Evolutionary conservation across 2,113 vertebrate genomes (phyloP).

Genomic region (Butastur rufipennis): DNA sequence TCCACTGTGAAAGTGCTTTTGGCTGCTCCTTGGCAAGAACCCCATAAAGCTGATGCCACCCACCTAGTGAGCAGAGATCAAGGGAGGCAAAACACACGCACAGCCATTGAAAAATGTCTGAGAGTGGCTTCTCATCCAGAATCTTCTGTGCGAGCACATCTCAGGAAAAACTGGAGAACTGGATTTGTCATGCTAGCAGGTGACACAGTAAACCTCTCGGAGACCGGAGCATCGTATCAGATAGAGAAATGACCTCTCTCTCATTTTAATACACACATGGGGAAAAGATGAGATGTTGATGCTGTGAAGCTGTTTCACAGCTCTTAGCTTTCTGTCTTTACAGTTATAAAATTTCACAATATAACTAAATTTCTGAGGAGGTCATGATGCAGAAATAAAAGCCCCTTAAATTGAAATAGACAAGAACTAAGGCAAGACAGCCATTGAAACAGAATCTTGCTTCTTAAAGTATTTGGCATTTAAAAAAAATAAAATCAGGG

Average conservation of each 20-base stretch:
- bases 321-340: constrained; percentile 45
- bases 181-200: constrained; percentile 27
- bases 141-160: neutral
- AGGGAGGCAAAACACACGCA: neutral
- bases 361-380: constrained; percentile 46
- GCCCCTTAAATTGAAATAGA: constrained; percentile 46
- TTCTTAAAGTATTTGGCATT: constrained; percentile 40
- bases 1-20: neutral
- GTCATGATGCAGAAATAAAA: constrained; percentile 49
- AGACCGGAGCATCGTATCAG: neutral
- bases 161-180: neutral
- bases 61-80: neutral
- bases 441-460: constrained; percentile 56
- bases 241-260: neutral
- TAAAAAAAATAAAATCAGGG: neutral
- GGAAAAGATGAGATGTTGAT: constrained; percentile 31
- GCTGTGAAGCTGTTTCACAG: constrained; percentile 53
- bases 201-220: constrained; percentile 28
- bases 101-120: neutral
- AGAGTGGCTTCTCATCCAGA: neutral
- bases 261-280: neutral
- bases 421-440: constrained; percentile 33
- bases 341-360: constrained; percentile 52
- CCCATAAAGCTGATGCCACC: constrained; percentile 22
- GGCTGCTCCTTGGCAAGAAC: constrained; percentile 23